Base-by-base conservation (phyloP, 2,888 invertebrate genomes). In the Scaptodrosophila latifasciaeformis region DNA sequence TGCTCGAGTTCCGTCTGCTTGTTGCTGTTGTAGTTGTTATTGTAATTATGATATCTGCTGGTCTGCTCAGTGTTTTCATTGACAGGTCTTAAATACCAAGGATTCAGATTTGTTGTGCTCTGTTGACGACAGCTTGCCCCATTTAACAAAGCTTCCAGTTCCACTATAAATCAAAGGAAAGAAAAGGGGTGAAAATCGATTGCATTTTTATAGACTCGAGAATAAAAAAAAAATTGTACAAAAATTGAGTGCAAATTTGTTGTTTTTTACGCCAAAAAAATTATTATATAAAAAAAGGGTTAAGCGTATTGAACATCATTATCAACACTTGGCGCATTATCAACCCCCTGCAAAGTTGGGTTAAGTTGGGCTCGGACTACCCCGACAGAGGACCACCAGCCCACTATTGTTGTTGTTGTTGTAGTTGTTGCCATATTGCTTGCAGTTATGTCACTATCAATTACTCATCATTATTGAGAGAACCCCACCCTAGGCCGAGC, bases 1-100 rank as follows among this genome's bases (percentile, higher is more conserved):
- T 24, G n/a, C n/a, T n/a, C 34, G 4, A 12, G 10, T 50, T 27
- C 44, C 31, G 24, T n/a, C 17, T 19, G 54, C 40, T 58, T 67
- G 43, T 58, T 51, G 46, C 5, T 57, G 49, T 10, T 47, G 21
- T 49, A 57, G 44, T 48, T 55, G 45, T 30, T 44, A 55, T 43
- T 53, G 46, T 82, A 72, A 82, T 82, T 76, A 67, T 79, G 81
- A 71, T 79, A 78, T 72, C 65, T 63, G 15, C 65, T 62, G 15
- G 37, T 17, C 12, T 13, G 42, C 12, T 43, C 68, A 12, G 44
- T 40, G 53, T 56, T 39, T 40, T 27, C 59, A 21, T 63, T 59
- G 42, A 68, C 64, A 34, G 80, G 80, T 50, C 75, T 61, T 67
- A 81, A 74, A 66, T 81, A 76, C 82, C 80, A 81, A 21, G 82